Evolutionary conservation across 2,113 vertebrate genomes (phyloP).

Genomic region (Cichladusa arquata): DNA sequence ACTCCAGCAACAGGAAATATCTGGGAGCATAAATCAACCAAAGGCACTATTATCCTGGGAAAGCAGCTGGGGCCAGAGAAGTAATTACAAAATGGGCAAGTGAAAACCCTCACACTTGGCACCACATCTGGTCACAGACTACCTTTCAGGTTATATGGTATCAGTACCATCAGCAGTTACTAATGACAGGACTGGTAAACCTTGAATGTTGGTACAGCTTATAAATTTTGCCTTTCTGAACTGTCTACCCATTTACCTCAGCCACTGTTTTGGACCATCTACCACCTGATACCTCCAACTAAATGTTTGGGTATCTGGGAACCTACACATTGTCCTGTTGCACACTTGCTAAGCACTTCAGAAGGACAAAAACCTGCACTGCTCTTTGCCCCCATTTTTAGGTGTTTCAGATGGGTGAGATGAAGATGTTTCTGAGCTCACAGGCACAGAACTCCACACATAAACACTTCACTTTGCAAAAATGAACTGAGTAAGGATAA

Average conservation of each 20-base stretch:
- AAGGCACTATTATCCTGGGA: not conserved
- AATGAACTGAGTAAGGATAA: not conserved
- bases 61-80: not conserved
- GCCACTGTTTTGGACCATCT: not conserved
- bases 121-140: not conserved
- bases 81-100: not conserved
- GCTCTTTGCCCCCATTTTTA: not conserved
- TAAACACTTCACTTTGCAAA: not conserved
- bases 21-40: constrained; percentile 14
- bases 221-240: not conserved
- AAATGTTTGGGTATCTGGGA: not conserved
- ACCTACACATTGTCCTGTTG: not conserved
- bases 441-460: not conserved
- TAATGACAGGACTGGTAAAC: not conserved
- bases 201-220: not conserved
- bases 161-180: not conserved
- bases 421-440: not conserved
- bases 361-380: not conserved
- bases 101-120: not conserved
- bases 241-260: not conserved
- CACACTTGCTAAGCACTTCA: not conserved
- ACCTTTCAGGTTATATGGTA: not conserved
- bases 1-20: constrained; percentile 33
- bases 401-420: not conserved
- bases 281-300: not conserved